Conservation (phyloP, 2,888 invertebrate species). For the Melinopterus prodromus region DNA sequence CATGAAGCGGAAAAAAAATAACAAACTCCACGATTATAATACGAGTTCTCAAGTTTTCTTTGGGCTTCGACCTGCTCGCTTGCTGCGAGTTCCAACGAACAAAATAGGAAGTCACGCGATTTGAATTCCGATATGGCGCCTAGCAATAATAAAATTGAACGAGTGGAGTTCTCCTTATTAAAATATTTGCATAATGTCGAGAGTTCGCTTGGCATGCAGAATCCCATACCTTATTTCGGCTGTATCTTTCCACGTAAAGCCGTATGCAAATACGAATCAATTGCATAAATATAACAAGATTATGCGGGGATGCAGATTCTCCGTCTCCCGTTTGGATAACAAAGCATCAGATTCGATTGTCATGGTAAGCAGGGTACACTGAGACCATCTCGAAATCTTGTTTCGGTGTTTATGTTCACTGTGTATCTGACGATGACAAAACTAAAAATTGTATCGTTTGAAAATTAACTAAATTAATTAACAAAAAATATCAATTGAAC, state of each 20-base stretch:
- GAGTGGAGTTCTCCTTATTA: conserved; percentile 33
- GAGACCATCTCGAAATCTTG: neutral
- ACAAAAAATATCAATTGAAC: too few species aligned
- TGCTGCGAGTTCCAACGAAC: neutral
- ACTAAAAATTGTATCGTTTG: too few species aligned
- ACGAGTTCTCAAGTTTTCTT: neutral
- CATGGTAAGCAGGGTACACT: conserved; percentile 44
- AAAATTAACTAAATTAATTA: too few species aligned
- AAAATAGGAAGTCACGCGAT: neutral
- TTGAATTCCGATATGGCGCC: neutral
- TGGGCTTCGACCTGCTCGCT: neutral
- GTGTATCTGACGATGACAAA: too few species aligned
- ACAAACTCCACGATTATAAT: neutral
- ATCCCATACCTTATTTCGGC: conserved; percentile 14
- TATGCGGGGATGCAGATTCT: conserved; percentile 39
- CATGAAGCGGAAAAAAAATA: neutral
- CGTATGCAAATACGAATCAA: conserved; percentile 36
- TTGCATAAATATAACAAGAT: conserved; percentile 37
- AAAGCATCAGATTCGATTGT: conserved; percentile 44
- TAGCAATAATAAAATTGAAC: conserved; percentile 27
- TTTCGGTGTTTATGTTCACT: neutral
- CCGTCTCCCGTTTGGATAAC: conserved; percentile 38
- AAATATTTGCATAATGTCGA: conserved; percentile 32
- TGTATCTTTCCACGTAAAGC: conserved; percentile 17
- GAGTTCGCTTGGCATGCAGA: neutral